Evolutionary conservation across 1,140 invertebrate species (phyloP).

Genomic region (Drosophila busckii): DNA sequence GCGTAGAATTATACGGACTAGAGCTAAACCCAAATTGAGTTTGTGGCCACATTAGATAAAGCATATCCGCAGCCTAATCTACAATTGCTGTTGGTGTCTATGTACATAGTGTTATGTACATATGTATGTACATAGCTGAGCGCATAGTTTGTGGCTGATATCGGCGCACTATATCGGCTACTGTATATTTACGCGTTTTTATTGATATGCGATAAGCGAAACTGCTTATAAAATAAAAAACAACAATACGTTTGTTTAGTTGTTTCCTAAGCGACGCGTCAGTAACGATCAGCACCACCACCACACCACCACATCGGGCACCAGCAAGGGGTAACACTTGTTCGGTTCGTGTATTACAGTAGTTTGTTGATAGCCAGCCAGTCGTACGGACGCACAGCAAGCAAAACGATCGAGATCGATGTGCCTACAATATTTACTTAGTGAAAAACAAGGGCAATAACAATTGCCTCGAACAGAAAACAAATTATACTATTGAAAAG

Average conservation of each 20-base stretch:
- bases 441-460: slow-evolving; percentile 23
- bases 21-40: too few relatives aligned
- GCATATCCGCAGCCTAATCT: slow-evolving; percentile 40
- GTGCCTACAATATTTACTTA: slow-evolving; percentile 40
- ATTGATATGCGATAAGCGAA: slow-evolving; percentile 75
- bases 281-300: background rate
- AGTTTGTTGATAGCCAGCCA: slow-evolving; percentile 69
- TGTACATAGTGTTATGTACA: slow-evolving; percentile 9
- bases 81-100: slow-evolving; percentile 9
- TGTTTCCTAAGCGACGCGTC: slow-evolving; percentile 33
- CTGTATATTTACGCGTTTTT: slow-evolving; percentile 77
- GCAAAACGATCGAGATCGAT: slow-evolving; percentile 46
- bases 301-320: slow-evolving; percentile 11
- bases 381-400: slow-evolving; percentile 43
- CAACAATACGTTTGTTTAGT: slow-evolving; percentile 75
- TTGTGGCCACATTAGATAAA: too few relatives aligned
- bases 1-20: too few relatives aligned
- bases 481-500: slow-evolving; percentile 8
- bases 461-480: slow-evolving; percentile 10
- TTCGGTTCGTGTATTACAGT: slow-evolving; percentile 74
- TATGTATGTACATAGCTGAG: slow-evolving; percentile 50
- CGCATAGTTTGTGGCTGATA: too few relatives aligned
- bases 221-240: slow-evolving; percentile 76
- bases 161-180: slow-evolving; percentile 65
- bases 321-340: slow-evolving; percentile 64